These are phyloP conservation scores for Harpalus rufipes DNA, from an alignment of 2,888 invertebrate species.

Conservation along the genomic window DNA sequence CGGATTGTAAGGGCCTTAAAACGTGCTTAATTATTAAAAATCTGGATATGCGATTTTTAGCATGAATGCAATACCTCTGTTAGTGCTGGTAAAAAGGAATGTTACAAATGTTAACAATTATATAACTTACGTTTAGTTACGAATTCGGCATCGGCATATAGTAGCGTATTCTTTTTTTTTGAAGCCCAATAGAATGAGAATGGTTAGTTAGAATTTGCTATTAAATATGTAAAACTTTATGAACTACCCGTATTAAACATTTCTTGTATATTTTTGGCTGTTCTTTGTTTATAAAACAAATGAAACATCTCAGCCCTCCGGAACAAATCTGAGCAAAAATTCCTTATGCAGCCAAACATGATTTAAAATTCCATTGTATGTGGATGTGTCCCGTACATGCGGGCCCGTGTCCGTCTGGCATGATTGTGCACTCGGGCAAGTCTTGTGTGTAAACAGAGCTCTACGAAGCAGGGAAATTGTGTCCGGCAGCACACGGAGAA, in stretches of 20 bases:
- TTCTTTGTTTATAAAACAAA: conserved; percentile 5
- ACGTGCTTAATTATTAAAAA: no score
- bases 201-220: no score
- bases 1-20: no score
- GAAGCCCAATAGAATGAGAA: no score
- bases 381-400: background rate
- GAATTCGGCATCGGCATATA: no score
- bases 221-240: no score
- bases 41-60: no score
- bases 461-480: conserved; percentile 27
- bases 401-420: conserved; percentile 43
- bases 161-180: no score
- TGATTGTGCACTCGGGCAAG: conserved; percentile 63
- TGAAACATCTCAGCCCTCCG: background rate
- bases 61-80: no score
- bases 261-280: background rate
- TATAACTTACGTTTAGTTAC: no score
- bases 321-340: conserved; percentile 31
- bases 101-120: no score
- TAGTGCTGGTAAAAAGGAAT: no score
- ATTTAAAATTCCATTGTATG: conserved; percentile 52
- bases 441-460: conserved; percentile 62
- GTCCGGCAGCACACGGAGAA: conserved; percentile 34
- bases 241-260: background rate
- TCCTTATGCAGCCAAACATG: conserved; percentile 34